Conservation (phyloP, 1,140 invertebrate species). For the Aethina tumida region DNA sequence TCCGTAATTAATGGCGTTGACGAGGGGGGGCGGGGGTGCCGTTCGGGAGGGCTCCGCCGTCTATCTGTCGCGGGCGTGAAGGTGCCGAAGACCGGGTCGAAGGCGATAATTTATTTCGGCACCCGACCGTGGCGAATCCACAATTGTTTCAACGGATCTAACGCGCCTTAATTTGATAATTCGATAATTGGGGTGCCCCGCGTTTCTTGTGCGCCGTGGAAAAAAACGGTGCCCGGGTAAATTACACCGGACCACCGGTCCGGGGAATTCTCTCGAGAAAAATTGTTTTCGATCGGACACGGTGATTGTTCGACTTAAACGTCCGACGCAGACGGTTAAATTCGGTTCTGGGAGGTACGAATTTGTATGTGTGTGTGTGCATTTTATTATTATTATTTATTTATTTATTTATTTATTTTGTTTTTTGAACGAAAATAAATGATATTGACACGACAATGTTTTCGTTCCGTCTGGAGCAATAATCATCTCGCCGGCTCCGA, state of each 20-base stretch:
- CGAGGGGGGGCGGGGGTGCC: too few relatives aligned
- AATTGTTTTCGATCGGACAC: not conserved
- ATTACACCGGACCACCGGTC: too few relatives aligned
- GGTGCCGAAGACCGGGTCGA: conserved; percentile 2
- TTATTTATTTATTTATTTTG: too few relatives aligned
- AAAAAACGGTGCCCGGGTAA: too few relatives aligned
- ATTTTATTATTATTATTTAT: too few relatives aligned
- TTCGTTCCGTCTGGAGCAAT: too few relatives aligned
- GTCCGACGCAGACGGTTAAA: not conserved
- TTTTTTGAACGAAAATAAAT: too few relatives aligned
- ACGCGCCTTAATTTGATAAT: conserved; percentile 1
- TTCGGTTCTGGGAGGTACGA: not conserved
- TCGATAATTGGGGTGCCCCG: not conserved
- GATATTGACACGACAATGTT: too few relatives aligned
- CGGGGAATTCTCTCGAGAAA: not conserved
- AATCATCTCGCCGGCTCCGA: too few relatives aligned
- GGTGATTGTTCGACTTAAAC: not conserved
- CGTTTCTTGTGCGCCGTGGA: not conserved
- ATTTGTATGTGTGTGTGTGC: conserved; percentile 1
- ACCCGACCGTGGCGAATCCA: not conserved
- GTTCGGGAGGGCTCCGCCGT: too few relatives aligned
- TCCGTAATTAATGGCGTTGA: conserved; percentile 12
- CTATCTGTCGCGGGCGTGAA: too few relatives aligned
- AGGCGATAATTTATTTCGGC: not conserved
- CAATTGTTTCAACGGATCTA: conserved; percentile 3